Conservation (phyloP, 2,888 invertebrate species). For the Caenorhabditis plicata region DNA sequence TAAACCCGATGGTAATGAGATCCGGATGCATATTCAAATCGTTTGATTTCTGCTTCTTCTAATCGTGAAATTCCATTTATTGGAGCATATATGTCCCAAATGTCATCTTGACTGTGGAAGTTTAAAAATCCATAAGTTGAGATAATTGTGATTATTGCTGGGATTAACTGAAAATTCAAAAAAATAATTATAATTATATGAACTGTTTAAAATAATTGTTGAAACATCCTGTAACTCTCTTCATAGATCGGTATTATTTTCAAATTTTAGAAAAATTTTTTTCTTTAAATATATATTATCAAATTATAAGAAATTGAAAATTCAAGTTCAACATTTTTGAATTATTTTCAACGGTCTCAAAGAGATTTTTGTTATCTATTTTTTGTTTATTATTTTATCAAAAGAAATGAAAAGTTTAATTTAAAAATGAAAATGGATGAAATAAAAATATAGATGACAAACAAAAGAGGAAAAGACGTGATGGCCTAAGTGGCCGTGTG, state of each 20-base stretch:
- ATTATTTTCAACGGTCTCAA: too few relatives aligned
- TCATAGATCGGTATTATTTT: not conserved
- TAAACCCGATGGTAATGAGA: conserved; percentile 58
- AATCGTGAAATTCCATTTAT: conserved; percentile 53
- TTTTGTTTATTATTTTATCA: too few relatives aligned
- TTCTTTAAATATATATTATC: too few relatives aligned
- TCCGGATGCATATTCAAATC: conserved; percentile 58
- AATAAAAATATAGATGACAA: too few relatives aligned
- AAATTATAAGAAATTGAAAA: too few relatives aligned
- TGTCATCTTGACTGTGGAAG: conserved; percentile 61
- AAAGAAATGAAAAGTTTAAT: too few relatives aligned
- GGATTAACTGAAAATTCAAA: conserved; percentile 55
- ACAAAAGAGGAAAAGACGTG: too few relatives aligned
- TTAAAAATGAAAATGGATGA: too few relatives aligned
- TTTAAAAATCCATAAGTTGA: conserved; percentile 55
- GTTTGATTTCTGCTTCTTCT: conserved; percentile 54
- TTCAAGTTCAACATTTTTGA: too few relatives aligned
- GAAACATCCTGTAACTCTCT: not conserved
- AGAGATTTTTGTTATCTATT: too few relatives aligned
- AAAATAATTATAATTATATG: not conserved
- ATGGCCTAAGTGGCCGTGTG: too few relatives aligned
- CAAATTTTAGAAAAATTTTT: not conserved
- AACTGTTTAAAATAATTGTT: not conserved
- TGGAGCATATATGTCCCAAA: conserved; percentile 64
- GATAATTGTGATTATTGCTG: conserved; percentile 51